These are phyloP conservation scores for Aleiodes testaceus DNA, from an alignment of 2,888 invertebrate genomes.

Conservation along the genomic window DNA sequence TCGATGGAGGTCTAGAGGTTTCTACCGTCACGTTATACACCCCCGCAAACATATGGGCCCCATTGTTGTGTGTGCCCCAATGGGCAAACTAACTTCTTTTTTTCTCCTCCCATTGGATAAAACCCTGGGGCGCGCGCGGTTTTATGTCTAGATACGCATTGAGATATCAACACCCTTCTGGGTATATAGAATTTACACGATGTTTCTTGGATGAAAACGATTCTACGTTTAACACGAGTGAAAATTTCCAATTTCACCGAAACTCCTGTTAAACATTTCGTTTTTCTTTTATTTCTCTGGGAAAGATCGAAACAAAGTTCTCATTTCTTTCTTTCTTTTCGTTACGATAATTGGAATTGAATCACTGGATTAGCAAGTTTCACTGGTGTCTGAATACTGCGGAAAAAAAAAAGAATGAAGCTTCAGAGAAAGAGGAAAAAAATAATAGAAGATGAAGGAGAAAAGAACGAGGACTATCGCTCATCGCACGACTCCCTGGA, in stretches of 20 bases:
- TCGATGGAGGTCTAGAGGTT: slow-evolving; percentile 55
- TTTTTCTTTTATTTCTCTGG: neutral
- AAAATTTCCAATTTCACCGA: slow-evolving; percentile 6
- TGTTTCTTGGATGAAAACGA: slow-evolving; percentile 65
- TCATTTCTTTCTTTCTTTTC: neutral
- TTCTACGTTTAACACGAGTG: slow-evolving; percentile 6
- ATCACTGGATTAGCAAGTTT: slow-evolving; percentile 24
- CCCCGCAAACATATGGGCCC: slow-evolving; percentile 69
- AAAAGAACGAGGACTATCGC: slow-evolving; percentile 58
- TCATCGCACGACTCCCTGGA: slow-evolving; percentile 64
- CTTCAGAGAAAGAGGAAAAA: slow-evolving; percentile 15
- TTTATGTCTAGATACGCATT: slow-evolving; percentile 61
- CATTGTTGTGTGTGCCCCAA: slow-evolving; percentile 62
- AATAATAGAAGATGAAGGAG: slow-evolving; percentile 40
- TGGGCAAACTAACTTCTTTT: slow-evolving; percentile 52
- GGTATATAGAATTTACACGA: slow-evolving; percentile 57
- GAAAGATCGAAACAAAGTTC: slow-evolving; percentile 6
- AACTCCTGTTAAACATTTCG: slow-evolving; percentile 9
- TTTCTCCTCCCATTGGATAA: slow-evolving; percentile 51
- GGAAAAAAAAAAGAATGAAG: slow-evolving; percentile 42
- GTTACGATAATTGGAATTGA: slow-evolving; percentile 25
- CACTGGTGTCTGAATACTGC: slow-evolving; percentile 32
- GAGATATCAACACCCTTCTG: slow-evolving; percentile 60
- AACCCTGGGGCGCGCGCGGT: slow-evolving; percentile 46
- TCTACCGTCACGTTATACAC: slow-evolving; percentile 59